A percentile compares a stretch with the other conserved stretches of the same genome.
These are phyloP conservation scores for Platysteira castanea DNA, from an alignment of 2,113 vertebrate species.

Conservation along the genomic window DNA sequence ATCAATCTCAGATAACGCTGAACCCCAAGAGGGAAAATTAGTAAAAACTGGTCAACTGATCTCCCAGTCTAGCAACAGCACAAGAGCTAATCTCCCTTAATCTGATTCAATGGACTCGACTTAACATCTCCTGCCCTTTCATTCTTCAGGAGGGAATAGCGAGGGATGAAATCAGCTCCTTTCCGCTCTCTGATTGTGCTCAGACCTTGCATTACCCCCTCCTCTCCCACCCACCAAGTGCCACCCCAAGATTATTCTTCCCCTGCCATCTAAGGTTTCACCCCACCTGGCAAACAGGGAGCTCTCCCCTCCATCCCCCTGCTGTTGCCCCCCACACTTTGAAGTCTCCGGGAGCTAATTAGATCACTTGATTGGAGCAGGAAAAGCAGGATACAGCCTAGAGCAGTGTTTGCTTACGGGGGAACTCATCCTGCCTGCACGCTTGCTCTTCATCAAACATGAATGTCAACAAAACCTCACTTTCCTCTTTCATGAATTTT, in stretches of 20 bases:
- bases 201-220: background rate
- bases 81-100: conserved; percentile 3
- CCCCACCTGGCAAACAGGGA: background rate
- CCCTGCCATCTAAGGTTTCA: background rate
- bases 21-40: conserved; percentile 50
- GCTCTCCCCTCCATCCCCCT: background rate
- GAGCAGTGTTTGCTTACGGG: conserved; percentile 47
- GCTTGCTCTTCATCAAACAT: conserved; percentile 68
- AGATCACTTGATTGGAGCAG: background rate
- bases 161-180: conserved; percentile 33
- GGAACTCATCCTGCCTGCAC: background rate
- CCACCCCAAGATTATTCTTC: background rate
- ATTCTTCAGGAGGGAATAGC: background rate
- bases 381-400: background rate
- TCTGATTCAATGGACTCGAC: background rate
- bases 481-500: conserved; percentile 66
- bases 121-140: conserved; percentile 50
- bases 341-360: conserved; percentile 6
- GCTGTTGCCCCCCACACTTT: background rate
- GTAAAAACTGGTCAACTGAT: conserved; percentile 14
- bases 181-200: background rate
- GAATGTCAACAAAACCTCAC: conserved; percentile 69
- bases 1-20: conserved; percentile 30
- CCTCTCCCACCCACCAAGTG: background rate
- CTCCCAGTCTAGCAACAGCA: background rate